Conservation (phyloP, 2,888 invertebrate species). For the Microctonus aethiopoides region DNA sequence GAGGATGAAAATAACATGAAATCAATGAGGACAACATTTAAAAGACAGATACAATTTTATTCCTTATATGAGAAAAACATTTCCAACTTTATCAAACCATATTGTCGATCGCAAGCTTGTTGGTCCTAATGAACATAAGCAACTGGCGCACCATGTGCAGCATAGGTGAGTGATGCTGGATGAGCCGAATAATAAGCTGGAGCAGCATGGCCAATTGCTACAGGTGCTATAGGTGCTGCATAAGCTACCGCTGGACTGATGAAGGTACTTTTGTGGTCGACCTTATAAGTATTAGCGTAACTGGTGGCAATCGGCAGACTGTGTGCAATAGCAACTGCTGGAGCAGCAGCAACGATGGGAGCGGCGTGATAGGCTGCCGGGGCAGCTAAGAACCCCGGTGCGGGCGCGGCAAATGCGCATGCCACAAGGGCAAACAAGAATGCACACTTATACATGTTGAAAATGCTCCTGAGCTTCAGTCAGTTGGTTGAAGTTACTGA, state of each 20-base stretch:
- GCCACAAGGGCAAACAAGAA: conserved; percentile 52
- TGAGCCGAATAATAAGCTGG: conserved; percentile 41
- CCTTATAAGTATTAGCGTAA: conserved; percentile 75
- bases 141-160: not conserved
- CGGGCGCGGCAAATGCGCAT: conserved; percentile 66
- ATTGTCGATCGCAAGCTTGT: not conserved
- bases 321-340: conserved; percentile 69
- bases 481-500: conserved; percentile 37
- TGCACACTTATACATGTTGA: conserved; percentile 50
- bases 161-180: conserved; percentile 5
- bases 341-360: conserved; percentile 54
- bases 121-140: not conserved
- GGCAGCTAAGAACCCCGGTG: conserved; percentile 47
- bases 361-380: conserved; percentile 54
- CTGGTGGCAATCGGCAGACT: conserved; percentile 66
- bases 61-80: too few relatives aligned
- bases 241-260: conserved; percentile 51
- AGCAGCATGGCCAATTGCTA: conserved; percentile 36
- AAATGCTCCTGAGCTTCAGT: too few relatives aligned
- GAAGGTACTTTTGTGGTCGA: conserved; percentile 61
- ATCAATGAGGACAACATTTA: too few relatives aligned
- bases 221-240: conserved; percentile 51
- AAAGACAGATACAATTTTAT: too few relatives aligned
- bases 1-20: too few relatives aligned
- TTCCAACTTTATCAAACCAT: not conserved